A percentile compares a stretch with the other conserved stretches of the same genome.
Evolutionary conservation across 2,888 invertebrate genomes (phyloP).

Genomic region (Limnephilus rhombicus): DNA sequence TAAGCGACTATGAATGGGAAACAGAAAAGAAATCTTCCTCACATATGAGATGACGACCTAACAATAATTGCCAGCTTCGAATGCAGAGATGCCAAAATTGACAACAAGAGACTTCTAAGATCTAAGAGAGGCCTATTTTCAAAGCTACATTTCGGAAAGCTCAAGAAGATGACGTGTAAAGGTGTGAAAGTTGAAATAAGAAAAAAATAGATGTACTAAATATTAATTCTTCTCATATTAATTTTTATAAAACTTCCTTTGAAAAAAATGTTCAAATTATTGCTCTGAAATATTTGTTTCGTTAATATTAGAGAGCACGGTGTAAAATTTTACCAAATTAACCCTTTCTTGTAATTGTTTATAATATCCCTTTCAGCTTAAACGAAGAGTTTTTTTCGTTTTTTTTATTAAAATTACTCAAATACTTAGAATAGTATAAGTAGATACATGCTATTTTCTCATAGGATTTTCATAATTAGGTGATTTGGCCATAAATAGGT

Average conservation of each 20-base stretch:
- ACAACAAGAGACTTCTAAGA: background rate
- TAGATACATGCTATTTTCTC: background rate
- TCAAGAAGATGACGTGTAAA: background rate
- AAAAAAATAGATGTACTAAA: background rate
- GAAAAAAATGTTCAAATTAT: background rate
- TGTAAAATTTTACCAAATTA: too few species aligned
- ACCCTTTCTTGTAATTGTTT: background rate
- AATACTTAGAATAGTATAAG: background rate
- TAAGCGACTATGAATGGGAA: background rate
- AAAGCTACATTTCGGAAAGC: background rate
- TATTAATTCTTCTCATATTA: background rate
- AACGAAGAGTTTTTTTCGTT: background rate
- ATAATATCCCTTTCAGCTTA: background rate
- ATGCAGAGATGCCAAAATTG: background rate
- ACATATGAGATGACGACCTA: background rate
- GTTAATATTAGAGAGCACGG: background rate
- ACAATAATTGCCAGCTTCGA: too few species aligned
- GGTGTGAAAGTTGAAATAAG: background rate
- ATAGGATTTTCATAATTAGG: background rate
- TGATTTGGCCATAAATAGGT: background rate
- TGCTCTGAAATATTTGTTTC: background rate
- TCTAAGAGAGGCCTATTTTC: background rate
- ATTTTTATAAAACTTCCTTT: background rate
- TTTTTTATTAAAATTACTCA: background rate
- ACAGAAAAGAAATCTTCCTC: background rate